Base-by-base conservation (phyloP, 2,797 vertebrate species). In the Melanogrammus aeglefinus region DNA sequence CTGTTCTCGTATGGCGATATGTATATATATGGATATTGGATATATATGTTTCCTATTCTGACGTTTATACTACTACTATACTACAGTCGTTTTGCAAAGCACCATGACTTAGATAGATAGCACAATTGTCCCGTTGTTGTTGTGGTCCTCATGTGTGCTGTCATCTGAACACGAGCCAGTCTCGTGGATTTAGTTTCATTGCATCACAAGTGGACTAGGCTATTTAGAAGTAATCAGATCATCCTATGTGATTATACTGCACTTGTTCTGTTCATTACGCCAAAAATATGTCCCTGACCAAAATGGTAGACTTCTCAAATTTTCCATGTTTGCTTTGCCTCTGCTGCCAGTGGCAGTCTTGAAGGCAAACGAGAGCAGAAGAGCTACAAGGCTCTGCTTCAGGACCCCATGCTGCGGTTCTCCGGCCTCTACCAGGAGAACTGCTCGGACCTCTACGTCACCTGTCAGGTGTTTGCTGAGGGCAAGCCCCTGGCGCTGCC, bases 391-490 rank as follows among this genome's bases (percentile, higher is more conserved):
- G 94, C 96, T 0, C 93, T 99, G 81, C 91, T 99, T 0, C 95
- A 98, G 82, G 97, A 99, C 83, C 98, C 98, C 0, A 98, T 99
- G 97, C 93, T 99, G 83, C 94, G 97, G 9, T 99, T 99, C 90
- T 99, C 98, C 0, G 98, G 98, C 21, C 93, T 99, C 7, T 99
- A 99, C 89, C 98, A 99, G 85, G 98, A 99, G 80, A 96, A 92
- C 57, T 99, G 98, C 88, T 99, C 98, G 0, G 97, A 99, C 86
- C 94, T 99, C 31, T 99, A 99, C 35, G 98, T 99, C 76, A 99
- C 98, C 75, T 98, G 97, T 86, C 97, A 99, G 90, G 98, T 99
- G 88, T 99, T 99, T 83, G 97, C 97, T 10, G 98, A 99, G 87
- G 98, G 98, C 7, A 99, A 99, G 21, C 97, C 98, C 66, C 92